These are phyloP conservation scores for Scaptodrosophila lebanonensis DNA, from an alignment of 1,140 invertebrate species.

Conservation along the genomic window DNA sequence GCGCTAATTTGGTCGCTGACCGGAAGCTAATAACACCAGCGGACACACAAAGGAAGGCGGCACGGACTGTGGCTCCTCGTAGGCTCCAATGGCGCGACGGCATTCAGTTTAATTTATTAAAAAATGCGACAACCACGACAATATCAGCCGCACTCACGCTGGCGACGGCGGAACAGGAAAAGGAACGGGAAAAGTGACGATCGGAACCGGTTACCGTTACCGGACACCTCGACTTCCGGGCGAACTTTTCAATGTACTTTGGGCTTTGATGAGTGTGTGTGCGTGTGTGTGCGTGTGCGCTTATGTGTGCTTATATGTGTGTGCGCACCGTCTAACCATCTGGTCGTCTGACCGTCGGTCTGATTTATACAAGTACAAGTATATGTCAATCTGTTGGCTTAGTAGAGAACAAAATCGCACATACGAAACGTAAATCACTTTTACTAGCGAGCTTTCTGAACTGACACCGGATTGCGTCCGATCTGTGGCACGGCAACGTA, in stretches of 20 bases:
- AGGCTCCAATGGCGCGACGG: slow-evolving; percentile 20
- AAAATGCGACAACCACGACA: slow-evolving; percentile 35
- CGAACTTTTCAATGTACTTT: slow-evolving; percentile 73
- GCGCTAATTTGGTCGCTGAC: slow-evolving; percentile 55
- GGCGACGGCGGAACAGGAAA: slow-evolving; percentile 41
- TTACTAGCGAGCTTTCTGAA: slow-evolving; percentile 20
- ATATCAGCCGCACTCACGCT: slow-evolving; percentile 3
- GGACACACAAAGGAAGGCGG: slow-evolving; percentile 17
- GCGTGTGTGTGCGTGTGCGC: slow-evolving; percentile 3
- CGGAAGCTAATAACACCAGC: slow-evolving; percentile 67
- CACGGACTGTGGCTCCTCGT: not conserved
- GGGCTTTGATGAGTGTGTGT: slow-evolving; percentile 25
- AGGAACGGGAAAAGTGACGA: slow-evolving; percentile 78
- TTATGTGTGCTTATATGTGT: slow-evolving; percentile 2
- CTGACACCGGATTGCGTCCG: slow-evolving; percentile 76
- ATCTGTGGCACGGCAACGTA: slow-evolving; percentile 77
- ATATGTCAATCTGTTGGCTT: slow-evolving; percentile 43
- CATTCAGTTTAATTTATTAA: slow-evolving; percentile 60
- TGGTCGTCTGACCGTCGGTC: slow-evolving; percentile 54
- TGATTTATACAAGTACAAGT: no score
- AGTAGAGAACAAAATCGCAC: slow-evolving; percentile 24
- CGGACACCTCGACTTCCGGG: slow-evolving; percentile 77
- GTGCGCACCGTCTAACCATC: no score
- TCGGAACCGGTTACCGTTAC: slow-evolving; percentile 78
- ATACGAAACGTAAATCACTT: slow-evolving; percentile 48